Conservation (phyloP, 2,888 invertebrate genomes). For the Thumatha senex region DNA sequence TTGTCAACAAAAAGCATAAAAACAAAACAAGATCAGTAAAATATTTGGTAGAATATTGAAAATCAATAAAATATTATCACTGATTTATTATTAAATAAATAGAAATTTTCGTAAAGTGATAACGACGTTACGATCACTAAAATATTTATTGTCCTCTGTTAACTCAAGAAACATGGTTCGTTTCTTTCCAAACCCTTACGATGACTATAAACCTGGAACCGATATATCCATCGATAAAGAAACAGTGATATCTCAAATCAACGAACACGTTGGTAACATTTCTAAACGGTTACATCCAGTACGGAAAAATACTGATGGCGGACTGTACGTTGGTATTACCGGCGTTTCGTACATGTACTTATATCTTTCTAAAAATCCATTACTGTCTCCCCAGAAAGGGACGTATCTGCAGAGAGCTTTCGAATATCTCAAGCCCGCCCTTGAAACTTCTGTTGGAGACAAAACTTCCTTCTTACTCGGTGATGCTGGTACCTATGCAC, state of each 20-base stretch:
- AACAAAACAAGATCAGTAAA: constrained; percentile 5
- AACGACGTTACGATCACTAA: constrained; percentile 32
- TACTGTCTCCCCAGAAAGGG: constrained; percentile 65
- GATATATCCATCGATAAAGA: constrained; percentile 44
- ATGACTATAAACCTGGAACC: constrained; percentile 51
- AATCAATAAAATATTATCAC: neutral
- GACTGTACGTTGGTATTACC: constrained; percentile 87
- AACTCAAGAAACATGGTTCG: constrained; percentile 57
- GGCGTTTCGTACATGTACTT: constrained; percentile 91
- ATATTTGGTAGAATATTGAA: neutral
- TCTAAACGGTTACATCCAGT: constrained; percentile 59
- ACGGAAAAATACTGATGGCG: constrained; percentile 79
- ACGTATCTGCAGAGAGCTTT: constrained; percentile 83
- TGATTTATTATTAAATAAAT: constrained; percentile 1
- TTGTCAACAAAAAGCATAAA: neutral
- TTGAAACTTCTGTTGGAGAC: constrained; percentile 83
- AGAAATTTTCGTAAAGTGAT: constrained; percentile 27
- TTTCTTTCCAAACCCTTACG: constrained; percentile 67
- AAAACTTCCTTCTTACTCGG: constrained; percentile 90
- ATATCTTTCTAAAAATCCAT: constrained; percentile 84
- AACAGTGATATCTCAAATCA: constrained; percentile 50
- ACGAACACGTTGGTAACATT: constrained; percentile 59
- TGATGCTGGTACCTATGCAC: constrained; percentile 89
- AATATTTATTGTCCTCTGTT: constrained; percentile 39
- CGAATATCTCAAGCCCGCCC: constrained; percentile 85